These are phyloP conservation scores for Ginglymostoma cirratum DNA, from an alignment of 2,113 vertebrate genomes.

Conservation along the genomic window DNA sequence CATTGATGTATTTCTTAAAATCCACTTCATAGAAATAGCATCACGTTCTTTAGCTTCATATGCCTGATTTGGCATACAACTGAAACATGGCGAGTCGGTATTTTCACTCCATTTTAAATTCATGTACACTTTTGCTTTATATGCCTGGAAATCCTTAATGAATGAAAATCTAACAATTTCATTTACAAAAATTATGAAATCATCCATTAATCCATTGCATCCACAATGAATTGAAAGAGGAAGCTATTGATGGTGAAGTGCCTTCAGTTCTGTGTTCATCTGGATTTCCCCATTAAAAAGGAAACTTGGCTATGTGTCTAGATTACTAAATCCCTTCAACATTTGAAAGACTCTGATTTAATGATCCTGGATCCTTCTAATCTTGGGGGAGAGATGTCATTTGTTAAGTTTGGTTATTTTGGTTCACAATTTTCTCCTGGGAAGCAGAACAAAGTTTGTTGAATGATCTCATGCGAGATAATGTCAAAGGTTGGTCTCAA, in stretches of 20 bases:
- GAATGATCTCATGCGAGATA: neutral
- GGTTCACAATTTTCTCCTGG: no score
- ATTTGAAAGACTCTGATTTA: neutral
- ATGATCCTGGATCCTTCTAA: neutral
- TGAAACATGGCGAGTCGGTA: neutral
- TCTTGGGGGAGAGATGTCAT: neutral
- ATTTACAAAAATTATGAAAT: neutral
- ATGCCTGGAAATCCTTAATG: neutral
- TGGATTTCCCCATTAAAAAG: neutral
- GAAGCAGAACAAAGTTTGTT: no score
- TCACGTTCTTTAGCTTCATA: neutral
- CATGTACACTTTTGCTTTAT: neutral
- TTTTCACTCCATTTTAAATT: neutral
- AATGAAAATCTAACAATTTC: neutral
- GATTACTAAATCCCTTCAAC: neutral
- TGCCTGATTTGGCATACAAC: neutral
- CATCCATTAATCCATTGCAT: neutral
- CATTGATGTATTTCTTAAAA: neutral
- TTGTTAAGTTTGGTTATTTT: no score
- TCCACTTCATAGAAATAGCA: neutral
- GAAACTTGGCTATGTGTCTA: neutral
- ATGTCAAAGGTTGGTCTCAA: neutral
- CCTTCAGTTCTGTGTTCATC: neutral
- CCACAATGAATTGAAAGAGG: neutral
- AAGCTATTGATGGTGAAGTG: neutral